phyloP scores from a whole-genome alignment of 2,113 vertebrate genomes.

The Thalassoma bifasciatum region DNA sequence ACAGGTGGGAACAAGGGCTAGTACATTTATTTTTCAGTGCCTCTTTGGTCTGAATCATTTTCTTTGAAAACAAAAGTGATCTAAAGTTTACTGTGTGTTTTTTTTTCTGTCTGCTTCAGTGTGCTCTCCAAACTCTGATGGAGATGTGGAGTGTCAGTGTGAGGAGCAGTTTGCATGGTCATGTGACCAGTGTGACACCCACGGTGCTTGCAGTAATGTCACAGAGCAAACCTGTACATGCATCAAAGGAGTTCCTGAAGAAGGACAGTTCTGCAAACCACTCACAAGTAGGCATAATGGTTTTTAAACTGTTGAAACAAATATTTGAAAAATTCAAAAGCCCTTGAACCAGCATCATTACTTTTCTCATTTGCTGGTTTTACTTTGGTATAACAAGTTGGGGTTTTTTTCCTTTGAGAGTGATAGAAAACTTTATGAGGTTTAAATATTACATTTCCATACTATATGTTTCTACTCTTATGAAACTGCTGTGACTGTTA shows the following conservation, averaged over 20 bases:
- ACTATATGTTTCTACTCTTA: too few relatives aligned
- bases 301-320: not conserved
- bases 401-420: too few relatives aligned
- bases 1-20: conserved; percentile 40
- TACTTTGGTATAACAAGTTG: too few relatives aligned
- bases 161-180: conserved; percentile 55
- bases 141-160: conserved; percentile 56
- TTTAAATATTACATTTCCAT: not conserved
- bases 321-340: not conserved
- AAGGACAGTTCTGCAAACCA: conserved; percentile 52
- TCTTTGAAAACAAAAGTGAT: too few relatives aligned
- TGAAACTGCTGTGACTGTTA: too few relatives aligned
- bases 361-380: too few relatives aligned
- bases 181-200: conserved; percentile 38
- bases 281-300: conserved; percentile 38
- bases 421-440: too few relatives aligned
- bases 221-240: conserved; percentile 50
- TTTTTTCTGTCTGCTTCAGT: conserved; percentile 24
- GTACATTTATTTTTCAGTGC: not conserved
- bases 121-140: conserved; percentile 35
- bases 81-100: too few relatives aligned
- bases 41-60: too few relatives aligned
- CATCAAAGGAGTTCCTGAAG: conserved; percentile 49
- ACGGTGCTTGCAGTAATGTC: conserved; percentile 35
- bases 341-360: too few relatives aligned